phyloP scores from a whole-genome alignment of 2,888 invertebrate genomes.

The Willowsia nigromaculata region DNA sequence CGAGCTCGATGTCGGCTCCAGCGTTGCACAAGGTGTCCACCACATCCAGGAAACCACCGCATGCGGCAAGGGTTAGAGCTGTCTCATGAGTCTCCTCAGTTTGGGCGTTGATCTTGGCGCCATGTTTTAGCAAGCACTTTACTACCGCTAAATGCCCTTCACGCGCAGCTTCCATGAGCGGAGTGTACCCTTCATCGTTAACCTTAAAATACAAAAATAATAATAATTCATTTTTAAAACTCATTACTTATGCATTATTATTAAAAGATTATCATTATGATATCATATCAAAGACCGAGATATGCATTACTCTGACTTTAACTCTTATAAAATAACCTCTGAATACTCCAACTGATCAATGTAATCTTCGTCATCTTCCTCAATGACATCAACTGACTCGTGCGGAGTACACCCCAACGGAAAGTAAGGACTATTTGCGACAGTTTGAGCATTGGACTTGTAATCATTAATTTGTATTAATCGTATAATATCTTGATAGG shows the following conservation, averaged over 20 bases:
- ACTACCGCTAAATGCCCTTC: conserved; percentile 88
- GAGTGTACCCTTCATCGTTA: conserved; percentile 99
- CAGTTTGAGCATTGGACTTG: background rate
- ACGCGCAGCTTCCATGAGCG: conserved; percentile 98
- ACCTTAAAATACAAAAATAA: too few relatives aligned
- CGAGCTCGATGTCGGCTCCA: conserved; percentile 96
- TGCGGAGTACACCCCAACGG: background rate
- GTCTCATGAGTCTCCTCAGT: conserved; percentile 99
- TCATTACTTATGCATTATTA: too few relatives aligned
- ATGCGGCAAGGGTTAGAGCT: conserved; percentile 95
- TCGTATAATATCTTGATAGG: background rate
- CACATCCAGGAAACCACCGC: conserved; percentile 98
- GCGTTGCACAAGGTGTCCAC: conserved; percentile 94
- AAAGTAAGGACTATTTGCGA: background rate
- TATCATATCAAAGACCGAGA: too few relatives aligned
- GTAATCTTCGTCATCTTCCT: background rate
- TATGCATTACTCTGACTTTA: too few relatives aligned
- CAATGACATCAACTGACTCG: background rate
- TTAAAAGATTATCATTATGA: too few relatives aligned
- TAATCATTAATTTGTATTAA: background rate
- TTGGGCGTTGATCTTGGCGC: conserved; percentile 98
- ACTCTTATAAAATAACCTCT: background rate
- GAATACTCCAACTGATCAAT: background rate
- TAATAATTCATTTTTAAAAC: too few relatives aligned
- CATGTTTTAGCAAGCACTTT: conserved; percentile 79